Base-by-base conservation (phyloP, 1,140 invertebrate genomes). In the Cataglyphis hispanica region DNA sequence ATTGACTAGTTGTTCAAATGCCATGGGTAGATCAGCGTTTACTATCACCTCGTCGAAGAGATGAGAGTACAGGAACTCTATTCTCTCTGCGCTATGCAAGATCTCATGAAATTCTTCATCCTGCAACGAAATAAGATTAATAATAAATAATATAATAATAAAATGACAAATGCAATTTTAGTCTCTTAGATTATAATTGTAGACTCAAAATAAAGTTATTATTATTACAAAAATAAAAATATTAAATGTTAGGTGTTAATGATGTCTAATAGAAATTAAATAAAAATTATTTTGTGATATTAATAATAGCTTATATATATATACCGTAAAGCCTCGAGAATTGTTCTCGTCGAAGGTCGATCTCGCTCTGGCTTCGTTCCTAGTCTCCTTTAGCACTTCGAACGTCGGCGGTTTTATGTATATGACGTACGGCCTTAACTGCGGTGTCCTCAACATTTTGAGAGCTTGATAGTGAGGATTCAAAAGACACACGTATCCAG, bases 381-480 rank as follows among this genome's bases (percentile, higher is more conserved):
- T 96, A 0, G 98, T 98, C 87, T 98, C 97, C 92, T 98, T 98
- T 4, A 99, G 95, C 72, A 97, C 96, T 63, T 98, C 97, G 87
- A 99, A 96, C 89, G 97, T 96, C 37, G 99, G 99, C 63, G 99
- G 98, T 92, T 98, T 98, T 27, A 99, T 96, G 93, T 99, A 99
- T 87, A 99, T 97, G 40, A 99, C 97, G 94, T 98, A 99, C 46
- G 99, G 99, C 94, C 99, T 99, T 86, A 99, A 95, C 90, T 98
- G 97, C 19, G 98, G 97, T 22, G 97, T 98, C 86, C 98, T 96
- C 64, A 99, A 94, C 96, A 98, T 98, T 95, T 99, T 99, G 56
- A 99, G 95, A 7, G 99, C 98, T 96, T 99, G 97, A 94, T 99
- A 99, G 95, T 99, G 98, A 13, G 99, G 98, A 94, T 97, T 99